phyloP scores from a whole-genome alignment of 1,140 invertebrate species.

The Zaprionus lachaisei region DNA sequence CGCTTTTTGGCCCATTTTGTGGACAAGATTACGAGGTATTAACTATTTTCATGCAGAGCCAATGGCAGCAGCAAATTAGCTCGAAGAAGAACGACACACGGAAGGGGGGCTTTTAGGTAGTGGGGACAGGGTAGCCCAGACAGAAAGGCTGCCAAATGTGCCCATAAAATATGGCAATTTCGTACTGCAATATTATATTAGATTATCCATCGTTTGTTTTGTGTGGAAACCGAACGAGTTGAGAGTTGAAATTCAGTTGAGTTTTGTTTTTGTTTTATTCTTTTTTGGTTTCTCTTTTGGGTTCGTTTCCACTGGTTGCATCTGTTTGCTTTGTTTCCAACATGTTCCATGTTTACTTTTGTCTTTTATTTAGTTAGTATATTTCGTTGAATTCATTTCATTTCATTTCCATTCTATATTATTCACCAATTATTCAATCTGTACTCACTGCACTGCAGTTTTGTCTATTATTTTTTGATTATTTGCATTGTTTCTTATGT shows the following conservation, averaged over 20 bases:
- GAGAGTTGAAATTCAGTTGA: slow-evolving; percentile 19
- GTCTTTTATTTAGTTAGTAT: not conserved
- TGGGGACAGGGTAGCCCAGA: not conserved
- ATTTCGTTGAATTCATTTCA: not conserved
- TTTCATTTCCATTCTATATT: not conserved
- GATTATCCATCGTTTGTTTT: slow-evolving; percentile 33
- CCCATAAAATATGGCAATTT: slow-evolving; percentile 31
- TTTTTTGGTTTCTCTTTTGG: not conserved
- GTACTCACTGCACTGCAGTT: not conserved
- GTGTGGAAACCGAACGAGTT: slow-evolving; percentile 14
- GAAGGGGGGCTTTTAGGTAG: too few relatives aligned
- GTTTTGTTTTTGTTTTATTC: not conserved
- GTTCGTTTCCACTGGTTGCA: slow-evolving; percentile 1
- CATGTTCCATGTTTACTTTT: not conserved
- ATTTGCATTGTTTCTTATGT: not conserved
- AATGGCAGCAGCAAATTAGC: slow-evolving; percentile 28
- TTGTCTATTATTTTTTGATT: not conserved
- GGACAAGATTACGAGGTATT: slow-evolving; percentile 44
- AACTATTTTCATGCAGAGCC: slow-evolving; percentile 38
- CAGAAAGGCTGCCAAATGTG: slow-evolving; percentile 1
- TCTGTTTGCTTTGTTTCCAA: not conserved
- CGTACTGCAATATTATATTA: slow-evolving; percentile 11
- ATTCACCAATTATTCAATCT: not conserved
- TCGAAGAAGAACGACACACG: not conserved
- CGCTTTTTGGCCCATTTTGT: slow-evolving; percentile 3